Evolutionary conservation across 2,888 invertebrate species (phyloP).

Genomic region (Eupeodes luniger): DNA sequence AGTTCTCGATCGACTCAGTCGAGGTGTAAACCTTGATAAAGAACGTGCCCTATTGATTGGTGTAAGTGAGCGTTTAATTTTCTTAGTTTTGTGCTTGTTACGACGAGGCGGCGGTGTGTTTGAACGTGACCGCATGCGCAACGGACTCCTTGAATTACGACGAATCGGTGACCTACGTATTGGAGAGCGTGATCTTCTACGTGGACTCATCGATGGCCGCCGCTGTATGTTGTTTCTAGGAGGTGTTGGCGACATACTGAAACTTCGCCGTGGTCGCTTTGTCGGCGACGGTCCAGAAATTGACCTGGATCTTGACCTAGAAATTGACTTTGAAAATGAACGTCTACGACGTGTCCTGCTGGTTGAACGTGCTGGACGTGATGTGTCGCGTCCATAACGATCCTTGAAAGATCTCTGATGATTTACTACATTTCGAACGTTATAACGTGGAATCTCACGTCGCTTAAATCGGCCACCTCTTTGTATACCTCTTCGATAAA

Average conservation of each 20-base stretch:
- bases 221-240: constrained; percentile 72
- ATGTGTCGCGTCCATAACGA: constrained; percentile 91
- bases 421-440: constrained; percentile 91
- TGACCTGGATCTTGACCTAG: constrained; percentile 78
- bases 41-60: constrained; percentile 51
- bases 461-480: constrained; percentile 86
- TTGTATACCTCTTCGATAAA: constrained; percentile 77
- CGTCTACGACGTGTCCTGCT: constrained; percentile 78
- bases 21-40: constrained; percentile 81
- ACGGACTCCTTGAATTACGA: constrained; percentile 78
- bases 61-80: constrained; percentile 63
- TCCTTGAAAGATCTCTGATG: constrained; percentile 86
- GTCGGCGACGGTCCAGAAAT: constrained; percentile 79
- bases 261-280: constrained; percentile 79
- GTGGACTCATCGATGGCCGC: constrained; percentile 78
- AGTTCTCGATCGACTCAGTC: constrained; percentile 80
- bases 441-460: constrained; percentile 92
- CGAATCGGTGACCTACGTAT: constrained; percentile 76
- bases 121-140: constrained; percentile 81
- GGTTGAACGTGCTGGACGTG: constrained; percentile 82
- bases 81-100: constrained; percentile 60
- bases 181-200: constrained; percentile 78
- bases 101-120: constrained; percentile 77
- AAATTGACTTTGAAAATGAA: constrained; percentile 81
- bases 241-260: constrained; percentile 82